Conservation (phyloP, 2,888 invertebrate species). For the Plebejus melissa region DNA sequence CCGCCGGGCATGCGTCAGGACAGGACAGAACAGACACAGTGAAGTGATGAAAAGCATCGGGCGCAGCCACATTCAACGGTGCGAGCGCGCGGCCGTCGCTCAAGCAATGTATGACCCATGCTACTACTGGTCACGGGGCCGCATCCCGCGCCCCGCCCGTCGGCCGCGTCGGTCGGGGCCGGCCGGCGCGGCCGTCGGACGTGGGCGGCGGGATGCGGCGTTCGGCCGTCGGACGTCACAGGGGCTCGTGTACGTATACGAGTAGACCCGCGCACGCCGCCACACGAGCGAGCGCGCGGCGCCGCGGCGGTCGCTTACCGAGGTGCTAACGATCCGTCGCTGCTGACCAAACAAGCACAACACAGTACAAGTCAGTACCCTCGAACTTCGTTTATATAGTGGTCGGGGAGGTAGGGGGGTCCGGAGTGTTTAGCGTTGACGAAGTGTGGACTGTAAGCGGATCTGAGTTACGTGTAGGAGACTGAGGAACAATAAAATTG, state of each 20-base stretch:
- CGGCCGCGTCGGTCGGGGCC: slow-evolving; percentile 36
- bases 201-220: slow-evolving; percentile 40
- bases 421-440: slow-evolving; percentile 37
- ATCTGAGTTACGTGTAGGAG: slow-evolving; percentile 31
- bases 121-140: slow-evolving; percentile 64
- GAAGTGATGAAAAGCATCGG: slow-evolving; percentile 78
- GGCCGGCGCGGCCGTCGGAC: slow-evolving; percentile 33
- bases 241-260: slow-evolving; percentile 59
- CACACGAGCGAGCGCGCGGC: slow-evolving; percentile 55
- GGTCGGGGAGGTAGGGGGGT: slow-evolving; percentile 44
- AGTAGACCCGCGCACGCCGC: slow-evolving; percentile 62
- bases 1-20: slow-evolving; percentile 77
- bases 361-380: slow-evolving; percentile 75
- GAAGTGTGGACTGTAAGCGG: slow-evolving; percentile 36
- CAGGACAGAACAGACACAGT: slow-evolving; percentile 76
- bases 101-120: slow-evolving; percentile 78
- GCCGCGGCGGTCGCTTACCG: slow-evolving; percentile 70
- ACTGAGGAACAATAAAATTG: slow-evolving; percentile 18
- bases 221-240: slow-evolving; percentile 75
- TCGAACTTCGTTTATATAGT: slow-evolving; percentile 59
- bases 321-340: slow-evolving; percentile 77
- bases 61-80: slow-evolving; percentile 78
- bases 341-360: slow-evolving; percentile 78
- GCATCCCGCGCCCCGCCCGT: slow-evolving; percentile 42
- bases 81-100: slow-evolving; percentile 76